Conservation (phyloP, 2,113 vertebrate genomes). For the Microtus oregoni region DNA sequence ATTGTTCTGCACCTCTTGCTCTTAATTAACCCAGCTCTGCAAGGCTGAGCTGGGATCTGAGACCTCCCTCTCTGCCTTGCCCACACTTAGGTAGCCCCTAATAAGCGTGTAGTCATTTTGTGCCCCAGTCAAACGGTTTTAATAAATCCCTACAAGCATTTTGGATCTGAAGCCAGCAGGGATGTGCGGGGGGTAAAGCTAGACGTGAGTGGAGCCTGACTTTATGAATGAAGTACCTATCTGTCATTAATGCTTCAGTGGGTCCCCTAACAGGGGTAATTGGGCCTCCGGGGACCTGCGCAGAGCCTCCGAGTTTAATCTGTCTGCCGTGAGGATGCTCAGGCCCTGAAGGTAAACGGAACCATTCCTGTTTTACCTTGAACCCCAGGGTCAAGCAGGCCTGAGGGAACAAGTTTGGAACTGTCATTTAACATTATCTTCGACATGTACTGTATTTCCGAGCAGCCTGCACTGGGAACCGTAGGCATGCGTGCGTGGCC, state of each 20-base stretch:
- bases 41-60: constrained; percentile 10
- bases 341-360: constrained; percentile 72
- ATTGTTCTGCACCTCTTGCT: constrained; percentile 39
- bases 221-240: constrained; percentile 79
- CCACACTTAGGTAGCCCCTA: constrained; percentile 73
- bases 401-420: constrained; percentile 60
- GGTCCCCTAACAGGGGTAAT: constrained; percentile 52
- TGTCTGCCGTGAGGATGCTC: constrained; percentile 59
- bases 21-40: constrained; percentile 45
- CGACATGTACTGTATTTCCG: constrained; percentile 78
- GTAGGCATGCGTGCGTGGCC: constrained; percentile 1
- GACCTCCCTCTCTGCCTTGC: constrained; percentile 37
- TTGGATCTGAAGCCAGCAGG: constrained; percentile 68
- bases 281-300: background rate
- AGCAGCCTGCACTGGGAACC: constrained; percentile 60
- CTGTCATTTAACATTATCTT: constrained; percentile 85
- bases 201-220: background rate
- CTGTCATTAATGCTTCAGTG: constrained; percentile 54
- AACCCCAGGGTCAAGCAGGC: constrained; percentile 69
- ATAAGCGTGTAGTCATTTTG: constrained; percentile 71
- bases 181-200: constrained; percentile 44
- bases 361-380: constrained; percentile 76
- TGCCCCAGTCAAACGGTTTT: constrained; percentile 72
- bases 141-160: constrained; percentile 75
- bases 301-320: constrained; percentile 54